A percentile compares a stretch with the other conserved stretches of the same genome.
Evolutionary conservation across 2,113 vertebrate genomes (phyloP).

Genomic region (Eublepharis macularius): DNA sequence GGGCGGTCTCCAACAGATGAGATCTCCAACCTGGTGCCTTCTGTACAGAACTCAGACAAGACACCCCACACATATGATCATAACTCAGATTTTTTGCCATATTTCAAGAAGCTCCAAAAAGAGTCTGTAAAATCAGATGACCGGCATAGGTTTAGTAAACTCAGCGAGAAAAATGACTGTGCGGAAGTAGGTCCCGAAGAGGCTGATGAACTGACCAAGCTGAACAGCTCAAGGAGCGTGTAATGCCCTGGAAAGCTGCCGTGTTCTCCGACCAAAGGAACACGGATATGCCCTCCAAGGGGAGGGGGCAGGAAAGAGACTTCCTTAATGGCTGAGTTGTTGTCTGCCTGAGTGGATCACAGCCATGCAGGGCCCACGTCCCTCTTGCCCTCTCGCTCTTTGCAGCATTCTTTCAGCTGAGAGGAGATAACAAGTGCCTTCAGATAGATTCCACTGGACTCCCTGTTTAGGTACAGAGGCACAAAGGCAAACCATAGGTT

Average conservation of each 20-base stretch:
- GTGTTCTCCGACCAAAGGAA: slow-evolving; percentile 67
- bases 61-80: slow-evolving; percentile 58
- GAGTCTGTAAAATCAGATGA: slow-evolving; percentile 60
- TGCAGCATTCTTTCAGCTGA: slow-evolving; percentile 67
- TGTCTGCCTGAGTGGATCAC: slow-evolving; percentile 73
- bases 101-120: slow-evolving; percentile 68
- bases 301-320: neutral
- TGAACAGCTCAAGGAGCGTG: slow-evolving; percentile 85
- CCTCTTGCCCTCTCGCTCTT: slow-evolving; percentile 64
- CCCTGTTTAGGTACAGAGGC: slow-evolving; percentile 71
- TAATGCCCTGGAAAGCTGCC: slow-evolving; percentile 73
- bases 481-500: slow-evolving; percentile 64
- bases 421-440: slow-evolving; percentile 92
- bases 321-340: slow-evolving; percentile 45
- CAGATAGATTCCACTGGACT: slow-evolving; percentile 78
- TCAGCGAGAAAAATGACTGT: slow-evolving; percentile 63
- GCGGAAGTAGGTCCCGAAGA: slow-evolving; percentile 75
- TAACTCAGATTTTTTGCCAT: slow-evolving; percentile 52
- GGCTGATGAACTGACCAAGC: slow-evolving; percentile 84
- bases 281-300: slow-evolving; percentile 56
- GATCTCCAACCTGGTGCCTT: slow-evolving; percentile 88
- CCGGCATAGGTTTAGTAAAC: slow-evolving; percentile 62
- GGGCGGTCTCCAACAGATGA: slow-evolving; percentile 97
- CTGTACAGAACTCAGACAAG: slow-evolving; percentile 72
- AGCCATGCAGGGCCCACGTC: slow-evolving; percentile 53